phyloP scores from a whole-genome alignment of 2,888 invertebrate species.

The Nineta flava region DNA sequence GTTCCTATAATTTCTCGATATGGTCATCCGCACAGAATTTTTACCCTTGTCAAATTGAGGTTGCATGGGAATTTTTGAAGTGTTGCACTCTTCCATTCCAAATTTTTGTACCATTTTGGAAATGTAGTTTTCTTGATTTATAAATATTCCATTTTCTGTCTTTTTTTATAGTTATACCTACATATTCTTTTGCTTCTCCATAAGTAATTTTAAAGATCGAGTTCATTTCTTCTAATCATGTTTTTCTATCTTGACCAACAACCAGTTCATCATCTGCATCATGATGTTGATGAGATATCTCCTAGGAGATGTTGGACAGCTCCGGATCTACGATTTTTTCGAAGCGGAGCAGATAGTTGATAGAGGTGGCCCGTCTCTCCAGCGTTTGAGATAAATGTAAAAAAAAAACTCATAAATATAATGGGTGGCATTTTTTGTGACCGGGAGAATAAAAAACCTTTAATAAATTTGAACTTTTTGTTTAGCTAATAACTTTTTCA shows the following conservation, averaged over 20 bases:
- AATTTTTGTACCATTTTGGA: slow-evolving; percentile 2
- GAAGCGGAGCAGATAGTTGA: too few relatives aligned
- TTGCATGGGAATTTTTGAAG: slow-evolving; percentile 10
- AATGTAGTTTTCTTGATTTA: neutral
- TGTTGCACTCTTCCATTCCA: neutral
- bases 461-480: too few relatives aligned
- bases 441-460: too few relatives aligned
- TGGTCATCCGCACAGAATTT: neutral
- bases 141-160: too few relatives aligned
- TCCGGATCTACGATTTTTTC: too few relatives aligned
- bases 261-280: slow-evolving; percentile 15
- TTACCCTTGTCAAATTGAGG: slow-evolving; percentile 1
- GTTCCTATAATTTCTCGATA: slow-evolving; percentile 14
- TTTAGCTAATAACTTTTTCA: too few relatives aligned
- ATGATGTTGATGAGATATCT: too few relatives aligned
- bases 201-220: slow-evolving; percentile 12
- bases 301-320: too few relatives aligned
- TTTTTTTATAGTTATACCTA: slow-evolving; percentile 10
- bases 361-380: too few relatives aligned
- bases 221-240: slow-evolving; percentile 10
- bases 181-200: slow-evolving; percentile 12
- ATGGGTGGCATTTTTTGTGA: too few relatives aligned
- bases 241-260: slow-evolving; percentile 8
- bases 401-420: too few relatives aligned
- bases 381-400: too few relatives aligned